These are phyloP conservation scores for Limnephilus rhombicus DNA, from an alignment of 2,888 invertebrate species.

Conservation along the genomic window DNA sequence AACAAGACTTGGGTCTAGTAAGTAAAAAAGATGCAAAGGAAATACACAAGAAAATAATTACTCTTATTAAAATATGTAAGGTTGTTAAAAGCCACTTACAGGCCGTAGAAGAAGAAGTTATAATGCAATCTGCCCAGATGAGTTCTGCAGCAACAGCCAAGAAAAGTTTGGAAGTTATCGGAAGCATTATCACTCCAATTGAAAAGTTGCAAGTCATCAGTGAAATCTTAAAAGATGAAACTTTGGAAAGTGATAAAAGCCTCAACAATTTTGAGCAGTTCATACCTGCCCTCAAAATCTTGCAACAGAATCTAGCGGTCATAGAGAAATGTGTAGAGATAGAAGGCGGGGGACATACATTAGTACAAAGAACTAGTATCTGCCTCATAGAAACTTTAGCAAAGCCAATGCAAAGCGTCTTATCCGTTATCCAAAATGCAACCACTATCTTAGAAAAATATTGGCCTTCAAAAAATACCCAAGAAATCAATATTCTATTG, in stretches of 20 bases:
- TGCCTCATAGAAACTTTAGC: constrained; percentile 81
- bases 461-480: constrained; percentile 70
- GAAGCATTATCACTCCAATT: constrained; percentile 80
- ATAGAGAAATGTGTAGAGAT: constrained; percentile 84
- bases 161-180: constrained; percentile 82
- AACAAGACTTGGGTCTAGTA: not conserved
- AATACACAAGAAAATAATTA: constrained; percentile 67
- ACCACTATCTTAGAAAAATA: constrained; percentile 73
- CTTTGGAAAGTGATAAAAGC: constrained; percentile 72
- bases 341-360: constrained; percentile 81
- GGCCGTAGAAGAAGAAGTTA: constrained; percentile 81
- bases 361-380: constrained; percentile 83
- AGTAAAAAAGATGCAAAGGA: constrained; percentile 67
- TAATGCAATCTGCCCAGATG: constrained; percentile 82
- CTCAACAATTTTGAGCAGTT: constrained; percentile 78
- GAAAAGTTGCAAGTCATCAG: constrained; percentile 81
- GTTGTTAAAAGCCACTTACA: constrained; percentile 78
- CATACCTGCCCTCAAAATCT: constrained; percentile 78
- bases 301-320: constrained; percentile 82
- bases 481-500: constrained; percentile 74
- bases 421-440: constrained; percentile 77
- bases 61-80: constrained; percentile 70
- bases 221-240: constrained; percentile 76
- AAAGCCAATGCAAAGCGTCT: constrained; percentile 76
- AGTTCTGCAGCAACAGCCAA: constrained; percentile 82